Conservation (phyloP, 2,888 invertebrate species). For the Tenthredo livida region DNA sequence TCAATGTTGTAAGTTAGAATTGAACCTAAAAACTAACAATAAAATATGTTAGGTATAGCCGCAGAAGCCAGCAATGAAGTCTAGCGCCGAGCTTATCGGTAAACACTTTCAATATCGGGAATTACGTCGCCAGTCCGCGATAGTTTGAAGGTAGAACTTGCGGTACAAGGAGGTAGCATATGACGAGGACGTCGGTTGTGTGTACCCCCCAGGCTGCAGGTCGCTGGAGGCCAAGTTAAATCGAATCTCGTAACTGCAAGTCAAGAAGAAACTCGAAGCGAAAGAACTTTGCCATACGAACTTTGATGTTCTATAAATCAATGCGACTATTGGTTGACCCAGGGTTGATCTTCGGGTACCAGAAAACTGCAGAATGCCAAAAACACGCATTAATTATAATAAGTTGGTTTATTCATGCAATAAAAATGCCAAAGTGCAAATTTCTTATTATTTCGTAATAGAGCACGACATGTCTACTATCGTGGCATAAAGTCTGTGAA, state of each 20-base stretch:
- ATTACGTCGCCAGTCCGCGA: constrained; percentile 62
- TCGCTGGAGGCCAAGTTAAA: constrained; percentile 72
- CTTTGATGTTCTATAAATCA: constrained; percentile 70
- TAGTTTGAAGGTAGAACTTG: constrained; percentile 33
- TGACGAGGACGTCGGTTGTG: constrained; percentile 52
- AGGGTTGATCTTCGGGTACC: constrained; percentile 56
- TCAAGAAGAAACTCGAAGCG: constrained; percentile 51
- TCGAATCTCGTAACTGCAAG: constrained; percentile 73
- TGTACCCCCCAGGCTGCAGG: constrained; percentile 49
- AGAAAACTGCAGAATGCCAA: neutral
- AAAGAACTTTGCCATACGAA: constrained; percentile 64
- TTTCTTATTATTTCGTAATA: neutral
- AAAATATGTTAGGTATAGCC: neutral
- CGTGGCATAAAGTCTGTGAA: neutral
- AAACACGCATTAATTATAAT: neutral
- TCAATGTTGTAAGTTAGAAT: neutral
- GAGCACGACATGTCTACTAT: neutral
- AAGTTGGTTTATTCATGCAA: neutral
- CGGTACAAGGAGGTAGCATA: constrained; percentile 39
- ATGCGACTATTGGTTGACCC: constrained; percentile 68
- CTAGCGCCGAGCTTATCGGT: constrained; percentile 29
- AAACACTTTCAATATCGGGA: constrained; percentile 72
- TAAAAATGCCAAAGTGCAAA: neutral
- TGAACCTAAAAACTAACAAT: neutral
- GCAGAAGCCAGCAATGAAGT: constrained; percentile 4